Evolutionary conservation across 2,888 invertebrate genomes (phyloP), one percentile per base, ranked within the genome.

Genomic region (Catocala fraxini): DNA sequence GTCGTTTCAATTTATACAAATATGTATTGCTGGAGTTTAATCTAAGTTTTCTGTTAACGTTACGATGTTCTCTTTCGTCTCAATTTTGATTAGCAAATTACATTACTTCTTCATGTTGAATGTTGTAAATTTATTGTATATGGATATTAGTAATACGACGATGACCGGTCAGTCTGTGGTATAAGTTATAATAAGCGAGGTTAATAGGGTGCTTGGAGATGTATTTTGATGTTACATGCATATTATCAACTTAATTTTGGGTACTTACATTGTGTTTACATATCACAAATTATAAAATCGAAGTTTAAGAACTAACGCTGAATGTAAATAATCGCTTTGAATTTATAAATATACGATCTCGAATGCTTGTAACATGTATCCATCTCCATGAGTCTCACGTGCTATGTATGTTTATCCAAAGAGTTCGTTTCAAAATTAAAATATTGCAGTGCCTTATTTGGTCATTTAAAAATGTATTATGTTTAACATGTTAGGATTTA

Each of bases 391-490:
- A 71, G 83, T 83, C 78, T 82, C 80, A 68, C 77, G 85, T 80
- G 82, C 77, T 81, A 70, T 68, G 61, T 79, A 72, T 67, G 66
- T 73, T 75, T 72, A 67, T 68, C 69, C 69, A 71, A 78, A 70
- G 71, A 72, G 35, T 46, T 46, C 61, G 68, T 65, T 73, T 69
- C 56, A 55, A 66, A 60, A 68, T 62, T 69, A 56, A 58, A 67
- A 61, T 61, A 59, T 65, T 69, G 86, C 87, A 88, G 89, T 91
- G 91, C 91, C 89, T 91, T 91, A 89, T 88, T 88, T 88, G 73
- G 72, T 74, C 60, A 70, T 77, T 72, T 60, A 67, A 67, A 58
- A 58, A 59, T 35, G 59, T 48, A 59, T 73, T 66, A 41, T 64
- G 51, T 68, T 70, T 62, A 59, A 57, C 41, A 25, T 47, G 55